These are phyloP conservation scores for Bubo bubo DNA, from an alignment of 2,113 vertebrate species.

Conservation along the genomic window DNA sequence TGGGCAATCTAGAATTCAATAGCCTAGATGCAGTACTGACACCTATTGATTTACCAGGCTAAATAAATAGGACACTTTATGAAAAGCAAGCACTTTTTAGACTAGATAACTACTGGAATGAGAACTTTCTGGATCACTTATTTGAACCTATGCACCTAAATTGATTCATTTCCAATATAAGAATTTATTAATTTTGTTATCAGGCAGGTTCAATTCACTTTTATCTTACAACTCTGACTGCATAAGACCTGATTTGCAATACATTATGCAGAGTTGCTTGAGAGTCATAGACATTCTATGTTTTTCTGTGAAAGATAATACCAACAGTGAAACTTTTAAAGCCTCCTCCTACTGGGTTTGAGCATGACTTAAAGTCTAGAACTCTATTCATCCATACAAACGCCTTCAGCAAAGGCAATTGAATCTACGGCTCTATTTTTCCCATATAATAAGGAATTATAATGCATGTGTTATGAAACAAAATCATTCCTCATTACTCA, in stretches of 20 bases:
- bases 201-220: neutral
- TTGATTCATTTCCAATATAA: neutral
- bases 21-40: neutral
- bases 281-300: neutral
- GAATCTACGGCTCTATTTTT: neutral
- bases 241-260: neutral
- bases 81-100: neutral
- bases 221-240: neutral
- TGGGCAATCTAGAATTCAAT: neutral
- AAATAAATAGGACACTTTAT: neutral
- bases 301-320: neutral
- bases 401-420: neutral
- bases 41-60: neutral
- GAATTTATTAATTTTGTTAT: neutral
- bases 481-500: neutral
- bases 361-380: neutral
- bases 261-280: neutral
- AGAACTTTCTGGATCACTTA: neutral
- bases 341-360: neutral
- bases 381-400: neutral
- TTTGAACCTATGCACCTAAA: neutral
- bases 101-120: neutral
- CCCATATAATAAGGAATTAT: neutral
- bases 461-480: neutral
- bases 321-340: neutral